Evolutionary conservation across 2,797 vertebrate genomes (phyloP), one percentile per base, ranked within the genome.

Genomic region (Alcedo quadribrachys): DNA sequence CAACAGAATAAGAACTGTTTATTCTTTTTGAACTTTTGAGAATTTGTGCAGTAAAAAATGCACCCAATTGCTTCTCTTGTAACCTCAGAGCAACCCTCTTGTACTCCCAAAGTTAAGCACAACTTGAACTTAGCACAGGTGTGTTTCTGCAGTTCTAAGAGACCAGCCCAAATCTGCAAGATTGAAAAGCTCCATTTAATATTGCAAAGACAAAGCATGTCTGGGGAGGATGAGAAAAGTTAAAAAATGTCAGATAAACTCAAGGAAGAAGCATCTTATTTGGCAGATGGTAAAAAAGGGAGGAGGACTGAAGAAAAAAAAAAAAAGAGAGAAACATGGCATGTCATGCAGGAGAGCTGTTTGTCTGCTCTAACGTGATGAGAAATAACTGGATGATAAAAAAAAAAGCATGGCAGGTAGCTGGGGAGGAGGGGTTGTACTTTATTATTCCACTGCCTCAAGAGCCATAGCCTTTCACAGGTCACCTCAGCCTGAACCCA

Each of bases 401-500:
- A 33, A 66, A 13, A 61, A 35, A 71, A 33, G 5, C 25, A 50
- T 25, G 24, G 25, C 25, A 15, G 48, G 48, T 25, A 25, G 5
- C 8, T 25, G 25, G 25, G 25, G 48, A 15, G 65, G 89, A 95
- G 94, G 57, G 77, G 87, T 83, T 94, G 75, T 9, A 11, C 53
- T 46, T 92, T 94, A 94, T 97, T 97, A 96, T 94, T 91, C 24
- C 40, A 48, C 25, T 54, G 76, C 84, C 97, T 79, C 97, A 50
- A 71, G 96, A 95, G 92, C 46, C 93, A 94, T 92, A 94, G 89
- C 66, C 80, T 89, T 95, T 76, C 91, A 95, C 16, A 96, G 96
- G 94, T 97, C 96, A 97, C 32, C 33, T 93, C 90, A 65, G 45
- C 58, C 93, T 91, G 93, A 96, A 96, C 93, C 88, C 90, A 95